Evolutionary conservation across 2,797 vertebrate genomes (phyloP), one percentile per base, ranked within the genome.

Genomic region (Tinamus major): DNA sequence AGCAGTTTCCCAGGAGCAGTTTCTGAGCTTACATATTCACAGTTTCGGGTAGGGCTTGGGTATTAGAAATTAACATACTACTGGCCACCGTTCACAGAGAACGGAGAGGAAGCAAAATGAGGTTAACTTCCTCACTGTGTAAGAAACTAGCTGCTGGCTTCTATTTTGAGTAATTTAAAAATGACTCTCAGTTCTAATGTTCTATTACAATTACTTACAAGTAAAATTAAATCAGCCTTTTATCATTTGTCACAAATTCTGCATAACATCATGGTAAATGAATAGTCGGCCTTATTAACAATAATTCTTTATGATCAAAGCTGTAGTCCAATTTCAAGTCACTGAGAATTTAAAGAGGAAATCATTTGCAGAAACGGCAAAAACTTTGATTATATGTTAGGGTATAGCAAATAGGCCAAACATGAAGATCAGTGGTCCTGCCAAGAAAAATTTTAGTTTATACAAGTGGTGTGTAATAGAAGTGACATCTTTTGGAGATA

Each of bases 221-320:
- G 48, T 63, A 62, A 93, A 89, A 86, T 87, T 85, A 83, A 76
- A 65, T 91, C 39, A 48, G n/a, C 48, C 39, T 89, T 72, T 68
- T 94, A 55, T 55, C 21, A 18, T 69, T 94, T 39, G 88, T 89
- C 80, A 78, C 42, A 84, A 91, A 88, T 91, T 59, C 85, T 65
- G 35, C 16, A n/a, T 81, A 71, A n/a, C 69, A 69, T 72, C 59
- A 33, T 76, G 41, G 53, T 94, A 70, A 94, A 89, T 79, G 72
- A 91, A 70, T 58, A 84, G 85, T 80, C 80, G 42, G 63, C 79
- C 83, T 80, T 91, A 76, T 79, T 92, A 93, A 56, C 23, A 88
- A 55, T 95, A 67, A 93, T 89, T 92, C 81, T 55, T 92, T 91
- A 67, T 91, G 74, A 91, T 95, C 87, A 84, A 93, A 95, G 63